Base-by-base conservation (phyloP, 2,113 vertebrate species). In the Poecilia latipinna region DNA sequence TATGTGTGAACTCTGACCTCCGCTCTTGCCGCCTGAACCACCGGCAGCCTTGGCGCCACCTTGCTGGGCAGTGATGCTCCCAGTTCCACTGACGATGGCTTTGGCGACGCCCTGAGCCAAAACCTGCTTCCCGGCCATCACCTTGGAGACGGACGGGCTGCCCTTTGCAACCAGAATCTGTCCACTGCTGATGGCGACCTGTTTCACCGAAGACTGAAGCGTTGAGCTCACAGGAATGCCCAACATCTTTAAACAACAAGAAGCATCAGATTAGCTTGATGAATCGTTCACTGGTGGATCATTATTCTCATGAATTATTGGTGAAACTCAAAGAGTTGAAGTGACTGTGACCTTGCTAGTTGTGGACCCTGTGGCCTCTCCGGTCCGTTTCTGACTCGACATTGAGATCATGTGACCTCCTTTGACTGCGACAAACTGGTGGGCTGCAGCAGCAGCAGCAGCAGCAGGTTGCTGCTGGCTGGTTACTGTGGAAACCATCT, bases 71-170 rank as follows among this genome's bases (percentile, higher is more conserved):
- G 96, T 93, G 70, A 96, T 94, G 68, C 95, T 93, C 35, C 95
- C 91, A 0, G 95, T 93, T 88, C 96, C 96, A 5, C 97, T 98
- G 86, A 99, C 97, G 0, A 99, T 96, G 76, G 97, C 97, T 91
- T 99, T 99, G 79, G 98, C 97, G 15, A 99, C 97, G 77, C 98
- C 97, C 93, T 99, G 98, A 71, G 97, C 96, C 84, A 99, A 93
- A 82, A 99, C 96, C 89, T 98, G 97, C 88, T 99, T 99, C 2
- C 96, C 95, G 8, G 95, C 95, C 85, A 98, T 95, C 81, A 97
- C 95, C 89, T 98, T 99, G 82, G 97, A 93, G 26, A 94, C 94
- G 0, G 96, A 95, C 31, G 97, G 95, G 90, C 93, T 94, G 74
- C 97, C 95, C 90, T 99, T 99, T 76, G 98, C 95, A 15, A 99